Base-by-base conservation (phyloP, 2,888 invertebrate genomes). In the Agonopterix arenella region DNA sequence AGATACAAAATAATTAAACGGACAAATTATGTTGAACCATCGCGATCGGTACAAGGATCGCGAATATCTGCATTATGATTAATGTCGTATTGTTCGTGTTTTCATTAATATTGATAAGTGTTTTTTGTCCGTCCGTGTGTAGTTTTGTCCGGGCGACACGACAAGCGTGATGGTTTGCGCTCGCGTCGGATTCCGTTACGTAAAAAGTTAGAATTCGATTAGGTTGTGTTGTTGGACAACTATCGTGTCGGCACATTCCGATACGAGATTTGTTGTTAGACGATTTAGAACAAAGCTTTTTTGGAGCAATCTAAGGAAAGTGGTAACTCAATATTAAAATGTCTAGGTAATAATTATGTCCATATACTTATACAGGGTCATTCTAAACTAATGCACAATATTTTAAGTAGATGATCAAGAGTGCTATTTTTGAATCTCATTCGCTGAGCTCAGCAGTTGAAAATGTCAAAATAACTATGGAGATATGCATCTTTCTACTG, bases 81-180 rank as follows among this genome's bases (percentile, higher is more conserved):
- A 59, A 62, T 64, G 46, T 45, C 37, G 62, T 59, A 64, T 69
- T 67, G 68, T 69, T 48, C 45, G 51, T 28, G 52, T 44, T 16
- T 11, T 5, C 36, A 52, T 50, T 49, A 58, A 54, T 60, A 56
- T 64, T 59, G 37, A 59, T 51, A 51, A 40, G n/a, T 49, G 48
- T 46, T 55, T 57, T 47, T 51, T 55, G 50, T 51, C 53, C 51
- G 54, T 49, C 41, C 48, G 44, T 43, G 48, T 48, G 57, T 52
- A 44, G 54, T 47, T 52, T 48, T 18, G 48, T 38, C 40, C 41
- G 51, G 13, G 55, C 54, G 57, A 67, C 62, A 62, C 62, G 58
- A 51, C 48, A 56, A 55, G 64, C 63, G 70, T 64, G 71, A 64
- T 64, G 57, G 51, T 61, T 62, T 59, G 58, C 62, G 58, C 64